Conservation (phyloP, 2,888 invertebrate genomes). For the Ophion ventricosus region DNA sequence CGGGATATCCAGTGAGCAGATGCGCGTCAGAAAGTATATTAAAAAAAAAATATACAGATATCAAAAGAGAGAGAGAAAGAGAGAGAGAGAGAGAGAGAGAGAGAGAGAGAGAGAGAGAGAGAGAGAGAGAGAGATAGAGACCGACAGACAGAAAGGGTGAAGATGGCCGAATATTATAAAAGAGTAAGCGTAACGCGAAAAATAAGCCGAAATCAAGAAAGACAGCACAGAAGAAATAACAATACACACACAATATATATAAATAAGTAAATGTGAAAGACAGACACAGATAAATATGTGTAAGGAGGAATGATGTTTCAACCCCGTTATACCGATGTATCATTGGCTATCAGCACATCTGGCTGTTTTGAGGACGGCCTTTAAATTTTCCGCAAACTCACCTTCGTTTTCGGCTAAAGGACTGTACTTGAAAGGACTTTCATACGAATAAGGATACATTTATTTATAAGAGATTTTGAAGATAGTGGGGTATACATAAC, state of each 20-base stretch:
- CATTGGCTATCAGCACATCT: neutral
- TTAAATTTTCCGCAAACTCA: neutral
- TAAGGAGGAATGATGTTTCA: too few species aligned
- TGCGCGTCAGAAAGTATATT: constrained; percentile 30
- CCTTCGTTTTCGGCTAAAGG: neutral
- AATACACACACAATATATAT: neutral
- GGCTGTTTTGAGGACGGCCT: neutral
- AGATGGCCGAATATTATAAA: constrained; percentile 1
- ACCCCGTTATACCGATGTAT: too few species aligned
- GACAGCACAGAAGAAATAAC: constrained; percentile 28
- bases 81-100: too few species aligned
- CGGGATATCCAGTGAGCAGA: constrained; percentile 39
- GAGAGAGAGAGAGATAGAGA: neutral
- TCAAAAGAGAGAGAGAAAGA: neutral
- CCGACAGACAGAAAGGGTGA: neutral
- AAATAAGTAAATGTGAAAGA: too few species aligned
- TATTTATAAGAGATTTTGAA: neutral
- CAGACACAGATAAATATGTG: too few species aligned
- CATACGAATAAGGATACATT: neutral
- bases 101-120: neutral
- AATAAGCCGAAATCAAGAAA: constrained; percentile 45
- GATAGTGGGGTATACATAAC: neutral
- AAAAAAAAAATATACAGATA: neutral
- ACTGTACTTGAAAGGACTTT: neutral
- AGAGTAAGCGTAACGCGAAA: constrained; percentile 42